Evolutionary conservation across 2,797 vertebrate species (phyloP).

Genomic region (Pseudocheirus occidentalis): DNA sequence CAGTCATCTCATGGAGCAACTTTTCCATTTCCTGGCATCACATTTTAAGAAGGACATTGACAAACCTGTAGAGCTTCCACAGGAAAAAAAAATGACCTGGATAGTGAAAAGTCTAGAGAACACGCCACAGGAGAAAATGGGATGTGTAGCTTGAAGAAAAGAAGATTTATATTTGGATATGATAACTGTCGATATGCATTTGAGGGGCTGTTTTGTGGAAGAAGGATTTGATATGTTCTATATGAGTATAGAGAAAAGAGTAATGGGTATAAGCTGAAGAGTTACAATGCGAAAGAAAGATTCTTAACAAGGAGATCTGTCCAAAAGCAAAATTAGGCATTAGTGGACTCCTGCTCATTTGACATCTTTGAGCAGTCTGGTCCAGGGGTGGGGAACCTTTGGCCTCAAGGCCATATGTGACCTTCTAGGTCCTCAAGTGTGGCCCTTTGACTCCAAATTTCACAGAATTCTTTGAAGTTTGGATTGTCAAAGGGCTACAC

Average conservation of each 20-base stretch:
- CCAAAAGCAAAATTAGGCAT: background rate
- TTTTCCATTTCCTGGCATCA: background rate
- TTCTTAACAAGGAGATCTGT: background rate
- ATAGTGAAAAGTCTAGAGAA: background rate
- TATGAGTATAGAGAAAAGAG: background rate
- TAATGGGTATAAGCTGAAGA: background rate
- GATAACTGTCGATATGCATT: background rate
- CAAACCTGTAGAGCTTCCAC: background rate
- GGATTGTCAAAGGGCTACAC: too few species aligned
- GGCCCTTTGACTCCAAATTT: too few species aligned
- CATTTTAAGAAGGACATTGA: background rate
- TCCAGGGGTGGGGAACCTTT: too few species aligned
- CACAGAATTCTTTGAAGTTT: too few species aligned
- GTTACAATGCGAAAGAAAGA: background rate
- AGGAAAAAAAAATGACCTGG: background rate
- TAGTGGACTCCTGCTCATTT: background rate
- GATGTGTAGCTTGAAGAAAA: background rate
- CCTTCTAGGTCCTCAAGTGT: too few species aligned
- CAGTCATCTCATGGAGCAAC: background rate
- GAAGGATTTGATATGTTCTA: background rate
- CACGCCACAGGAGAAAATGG: background rate
- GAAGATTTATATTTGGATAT: background rate
- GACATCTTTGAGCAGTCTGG: background rate
- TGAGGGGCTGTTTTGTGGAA: background rate
- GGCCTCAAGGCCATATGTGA: too few species aligned